Evolutionary conservation across 2,797 vertebrate species (phyloP).

Genomic region (Chloroceryle inda): DNA sequence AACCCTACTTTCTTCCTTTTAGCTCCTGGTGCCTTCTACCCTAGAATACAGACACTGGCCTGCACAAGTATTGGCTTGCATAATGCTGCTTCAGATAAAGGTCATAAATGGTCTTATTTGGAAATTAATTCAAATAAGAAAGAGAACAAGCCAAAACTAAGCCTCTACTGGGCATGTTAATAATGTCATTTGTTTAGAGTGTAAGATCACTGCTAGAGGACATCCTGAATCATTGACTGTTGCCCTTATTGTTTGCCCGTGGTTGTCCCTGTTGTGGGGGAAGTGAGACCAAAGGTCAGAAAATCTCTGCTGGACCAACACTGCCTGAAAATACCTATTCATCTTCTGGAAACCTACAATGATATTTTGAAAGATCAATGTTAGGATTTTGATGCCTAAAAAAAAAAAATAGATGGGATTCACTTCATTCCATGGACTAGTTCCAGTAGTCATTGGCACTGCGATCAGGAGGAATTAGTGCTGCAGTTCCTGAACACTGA

Average conservation of each 20-base stretch:
- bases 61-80: conserved; percentile 6
- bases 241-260: conserved; percentile 45
- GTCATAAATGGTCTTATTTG: conserved; percentile 71
- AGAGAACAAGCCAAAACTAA: conserved; percentile 48
- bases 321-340: conserved; percentile 55
- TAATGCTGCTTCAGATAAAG: conserved; percentile 67
- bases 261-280: conserved; percentile 14
- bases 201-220: conserved; percentile 59
- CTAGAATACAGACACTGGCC: neutral
- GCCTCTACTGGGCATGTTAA: conserved; percentile 73
- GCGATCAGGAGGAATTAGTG: neutral
- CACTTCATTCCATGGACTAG: neutral
- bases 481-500: neutral
- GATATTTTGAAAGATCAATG: conserved; percentile 49
- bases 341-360: conserved; percentile 22
- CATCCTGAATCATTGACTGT: conserved; percentile 44
- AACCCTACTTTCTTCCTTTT: conserved; percentile 24
- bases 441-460: conserved; percentile 11
- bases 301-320: conserved; percentile 5
- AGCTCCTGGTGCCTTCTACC: conserved; percentile 31
- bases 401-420: neutral
- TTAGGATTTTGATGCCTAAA: conserved; percentile 10
- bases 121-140: conserved; percentile 74
- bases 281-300: conserved; percentile 64
- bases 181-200: conserved; percentile 72